phyloP scores from a whole-genome alignment of 1,140 invertebrate genomes.

The Maconellicoccus hirsutus region DNA sequence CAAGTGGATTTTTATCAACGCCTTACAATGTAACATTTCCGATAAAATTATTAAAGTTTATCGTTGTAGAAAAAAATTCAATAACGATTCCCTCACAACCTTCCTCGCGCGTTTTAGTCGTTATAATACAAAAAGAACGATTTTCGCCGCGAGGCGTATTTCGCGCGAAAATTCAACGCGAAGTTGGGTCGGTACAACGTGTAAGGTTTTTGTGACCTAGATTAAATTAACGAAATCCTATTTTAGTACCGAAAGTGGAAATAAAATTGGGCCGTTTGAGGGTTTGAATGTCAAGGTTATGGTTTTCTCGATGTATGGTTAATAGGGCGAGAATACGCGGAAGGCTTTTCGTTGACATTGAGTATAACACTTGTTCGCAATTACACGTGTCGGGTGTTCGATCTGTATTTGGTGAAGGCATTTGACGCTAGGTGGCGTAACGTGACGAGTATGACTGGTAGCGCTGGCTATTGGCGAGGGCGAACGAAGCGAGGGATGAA shows the following conservation, averaged over 20 bases:
- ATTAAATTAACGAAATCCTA: constrained; percentile 11
- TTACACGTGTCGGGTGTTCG: constrained; percentile 13
- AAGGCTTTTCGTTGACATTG: constrained; percentile 16
- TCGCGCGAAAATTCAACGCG: too few relatives aligned
- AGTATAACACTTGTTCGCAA: constrained; percentile 14
- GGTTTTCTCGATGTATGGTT: background rate
- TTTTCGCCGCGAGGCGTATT: too few relatives aligned
- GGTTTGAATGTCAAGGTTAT: constrained; percentile 19
- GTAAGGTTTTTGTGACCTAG: background rate
- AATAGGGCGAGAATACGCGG: constrained; percentile 7
- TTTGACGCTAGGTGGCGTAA: background rate
- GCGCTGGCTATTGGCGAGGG: background rate
- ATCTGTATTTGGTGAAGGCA: background rate
- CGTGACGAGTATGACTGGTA: background rate
- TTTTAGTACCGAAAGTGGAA: constrained; percentile 16
- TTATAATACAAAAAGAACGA: too few relatives aligned
- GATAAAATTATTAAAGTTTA: too few relatives aligned
- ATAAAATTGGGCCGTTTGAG: constrained; percentile 16
- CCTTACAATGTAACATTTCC: too few relatives aligned
- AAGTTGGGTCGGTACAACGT: too few relatives aligned
- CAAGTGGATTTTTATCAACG: too few relatives aligned
- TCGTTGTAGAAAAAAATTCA: too few relatives aligned
- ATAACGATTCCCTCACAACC: too few relatives aligned
- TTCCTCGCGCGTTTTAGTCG: too few relatives aligned
- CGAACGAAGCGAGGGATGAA: too few relatives aligned